Evolutionary conservation across 2,113 vertebrate species (phyloP).

Genomic region (Rhea pennata): DNA sequence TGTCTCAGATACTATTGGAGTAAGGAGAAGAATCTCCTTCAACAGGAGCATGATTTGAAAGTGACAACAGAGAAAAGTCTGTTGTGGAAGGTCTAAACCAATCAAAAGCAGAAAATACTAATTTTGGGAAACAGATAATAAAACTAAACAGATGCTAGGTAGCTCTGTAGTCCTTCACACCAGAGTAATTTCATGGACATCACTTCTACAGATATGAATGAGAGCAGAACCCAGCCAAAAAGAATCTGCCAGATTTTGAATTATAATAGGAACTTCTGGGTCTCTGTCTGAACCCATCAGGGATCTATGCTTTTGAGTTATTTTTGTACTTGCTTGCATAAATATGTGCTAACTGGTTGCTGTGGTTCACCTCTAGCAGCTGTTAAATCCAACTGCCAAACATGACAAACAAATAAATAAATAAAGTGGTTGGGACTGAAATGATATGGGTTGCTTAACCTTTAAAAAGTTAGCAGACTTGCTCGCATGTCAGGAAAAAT

Average conservation of each 20-base stretch:
- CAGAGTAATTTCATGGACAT: not conserved
- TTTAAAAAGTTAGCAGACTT: conserved; percentile 19
- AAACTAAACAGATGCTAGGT: not conserved
- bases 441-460: conserved; percentile 3
- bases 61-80: not conserved
- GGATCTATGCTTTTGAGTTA: not conserved
- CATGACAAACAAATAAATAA: conserved; percentile 18
- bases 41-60: not conserved
- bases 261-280: not conserved
- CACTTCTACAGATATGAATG: not conserved
- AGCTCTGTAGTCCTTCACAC: not conserved
- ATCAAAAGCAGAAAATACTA: conserved; percentile 26
- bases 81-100: not conserved
- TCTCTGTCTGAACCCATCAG: not conserved
- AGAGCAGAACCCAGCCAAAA: not conserved
- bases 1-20: not conserved
- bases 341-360: not conserved
- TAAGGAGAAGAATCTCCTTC: not conserved
- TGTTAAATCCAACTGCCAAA: conserved; percentile 28
- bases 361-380: conserved; percentile 19
- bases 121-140: not conserved
- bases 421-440: not conserved
- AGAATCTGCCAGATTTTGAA: not conserved
- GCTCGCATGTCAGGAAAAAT: not conserved
- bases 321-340: conserved; percentile 20